Conservation (phyloP, 2,797 vertebrate species). For the Enoplosus armatus region DNA sequence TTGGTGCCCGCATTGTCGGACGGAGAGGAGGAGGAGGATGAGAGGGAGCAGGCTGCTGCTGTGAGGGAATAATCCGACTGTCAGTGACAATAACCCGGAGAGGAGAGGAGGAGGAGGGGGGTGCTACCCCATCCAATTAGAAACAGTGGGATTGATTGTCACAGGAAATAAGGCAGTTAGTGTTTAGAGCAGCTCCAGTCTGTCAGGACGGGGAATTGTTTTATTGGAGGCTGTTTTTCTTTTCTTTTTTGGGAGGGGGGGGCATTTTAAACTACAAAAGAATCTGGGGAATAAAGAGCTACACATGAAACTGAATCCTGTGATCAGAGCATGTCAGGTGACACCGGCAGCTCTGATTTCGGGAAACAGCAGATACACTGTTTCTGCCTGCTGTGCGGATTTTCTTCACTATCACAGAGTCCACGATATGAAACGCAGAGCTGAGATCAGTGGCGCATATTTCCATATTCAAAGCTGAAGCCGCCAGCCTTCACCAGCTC, state of each 20-base stretch:
- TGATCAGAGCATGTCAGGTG: neutral
- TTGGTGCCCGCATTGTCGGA: conserved; percentile 75
- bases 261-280: neutral
- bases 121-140: conserved; percentile 65
- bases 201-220: neutral
- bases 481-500: neutral
- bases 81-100: conserved; percentile 73
- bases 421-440: neutral
- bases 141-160: conserved; percentile 64
- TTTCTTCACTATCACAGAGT: neutral
- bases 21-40: conserved; percentile 30
- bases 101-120: conserved; percentile 1
- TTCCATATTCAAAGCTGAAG: conserved; percentile 26
- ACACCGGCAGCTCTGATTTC: neutral
- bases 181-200: conserved; percentile 11
- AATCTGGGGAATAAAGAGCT: neutral
- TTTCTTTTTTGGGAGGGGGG: fast-evolving
- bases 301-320: neutral
- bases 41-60: conserved; percentile 51
- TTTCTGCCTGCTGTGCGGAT: neutral
- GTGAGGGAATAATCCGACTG: conserved; percentile 74
- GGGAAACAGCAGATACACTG: neutral
- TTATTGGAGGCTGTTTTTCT: neutral
- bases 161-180: conserved; percentile 54
- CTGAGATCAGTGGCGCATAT: conserved; percentile 3